These are phyloP conservation scores for Heliconius aoede DNA, from an alignment of 2,888 invertebrate species.

Conservation along the genomic window DNA sequence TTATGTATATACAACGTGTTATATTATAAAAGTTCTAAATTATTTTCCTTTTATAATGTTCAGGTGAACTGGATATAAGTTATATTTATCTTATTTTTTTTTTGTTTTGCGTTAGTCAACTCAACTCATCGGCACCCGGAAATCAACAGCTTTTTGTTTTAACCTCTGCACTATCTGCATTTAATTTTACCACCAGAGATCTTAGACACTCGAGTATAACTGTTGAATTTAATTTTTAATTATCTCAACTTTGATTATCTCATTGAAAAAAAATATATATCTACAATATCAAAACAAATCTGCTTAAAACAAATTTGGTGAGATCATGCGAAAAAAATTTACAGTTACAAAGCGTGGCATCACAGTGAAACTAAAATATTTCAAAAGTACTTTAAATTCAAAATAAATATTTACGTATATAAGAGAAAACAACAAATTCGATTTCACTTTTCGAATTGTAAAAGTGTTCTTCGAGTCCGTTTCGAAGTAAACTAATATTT, in stretches of 20 bases:
- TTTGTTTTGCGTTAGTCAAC: not conserved
- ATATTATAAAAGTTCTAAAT: not conserved
- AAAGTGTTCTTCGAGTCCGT: not conserved
- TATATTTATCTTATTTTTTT: not conserved
- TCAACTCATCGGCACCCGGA: too few species aligned
- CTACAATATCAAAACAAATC: not conserved
- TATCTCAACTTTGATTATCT: not conserved
- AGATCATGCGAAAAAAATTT: not conserved
- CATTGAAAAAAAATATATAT: not conserved
- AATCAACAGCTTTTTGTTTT: not conserved
- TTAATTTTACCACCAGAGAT: not conserved
- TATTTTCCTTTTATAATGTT: not conserved
- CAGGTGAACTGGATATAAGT: not conserved
- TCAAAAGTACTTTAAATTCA: not conserved
- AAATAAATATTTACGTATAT: not conserved
- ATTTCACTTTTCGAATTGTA: not conserved
- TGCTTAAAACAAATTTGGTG: not conserved
- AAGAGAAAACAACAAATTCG: not conserved
- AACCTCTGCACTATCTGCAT: not conserved
- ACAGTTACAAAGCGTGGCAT: not conserved
- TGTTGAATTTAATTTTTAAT: not conserved
- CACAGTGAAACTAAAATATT: not conserved
- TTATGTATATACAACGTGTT: not conserved
- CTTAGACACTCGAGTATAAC: not conserved
- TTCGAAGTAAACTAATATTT: not conserved